Conservation (phyloP, 2,888 invertebrate species). For the Ophion slaviceki region DNA sequence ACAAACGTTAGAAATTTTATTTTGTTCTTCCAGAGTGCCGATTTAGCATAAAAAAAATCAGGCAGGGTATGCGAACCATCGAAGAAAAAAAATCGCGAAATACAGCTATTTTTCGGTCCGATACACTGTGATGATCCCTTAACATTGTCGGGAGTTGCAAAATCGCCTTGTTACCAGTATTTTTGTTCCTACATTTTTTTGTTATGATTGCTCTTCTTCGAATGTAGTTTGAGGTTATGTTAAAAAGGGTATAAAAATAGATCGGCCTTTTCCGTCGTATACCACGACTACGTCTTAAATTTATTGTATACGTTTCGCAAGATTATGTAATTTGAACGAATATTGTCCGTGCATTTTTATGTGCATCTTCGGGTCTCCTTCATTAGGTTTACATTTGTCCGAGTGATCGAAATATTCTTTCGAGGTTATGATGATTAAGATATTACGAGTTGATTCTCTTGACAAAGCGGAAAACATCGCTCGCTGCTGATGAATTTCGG, state of each 20-base stretch:
- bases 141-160: not conserved
- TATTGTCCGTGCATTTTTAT: constrained; percentile 12
- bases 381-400: not conserved
- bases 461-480: not conserved
- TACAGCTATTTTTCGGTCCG: too few species aligned
- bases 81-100: too few species aligned
- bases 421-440: constrained; percentile 45
- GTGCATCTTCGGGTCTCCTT: constrained; percentile 8
- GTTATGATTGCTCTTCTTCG: not conserved
- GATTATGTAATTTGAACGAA: constrained; percentile 50
- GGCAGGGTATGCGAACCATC: too few species aligned
- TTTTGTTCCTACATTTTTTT: not conserved
- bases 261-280: constrained; percentile 22
- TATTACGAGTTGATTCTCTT: not conserved
- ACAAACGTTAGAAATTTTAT: too few species aligned
- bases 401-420: constrained; percentile 2
- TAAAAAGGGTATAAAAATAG: constrained; percentile 43
- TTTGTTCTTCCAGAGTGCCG: too few species aligned
- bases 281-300: constrained; percentile 11
- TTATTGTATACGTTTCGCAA: constrained; percentile 14
- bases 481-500: not conserved
- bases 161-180: not conserved
- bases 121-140: too few species aligned
- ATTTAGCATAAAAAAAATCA: too few species aligned
- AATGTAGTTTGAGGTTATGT: constrained; percentile 42